Base-by-base conservation (phyloP, 2,113 vertebrate genomes). In the Hippocampus comes region DNA sequence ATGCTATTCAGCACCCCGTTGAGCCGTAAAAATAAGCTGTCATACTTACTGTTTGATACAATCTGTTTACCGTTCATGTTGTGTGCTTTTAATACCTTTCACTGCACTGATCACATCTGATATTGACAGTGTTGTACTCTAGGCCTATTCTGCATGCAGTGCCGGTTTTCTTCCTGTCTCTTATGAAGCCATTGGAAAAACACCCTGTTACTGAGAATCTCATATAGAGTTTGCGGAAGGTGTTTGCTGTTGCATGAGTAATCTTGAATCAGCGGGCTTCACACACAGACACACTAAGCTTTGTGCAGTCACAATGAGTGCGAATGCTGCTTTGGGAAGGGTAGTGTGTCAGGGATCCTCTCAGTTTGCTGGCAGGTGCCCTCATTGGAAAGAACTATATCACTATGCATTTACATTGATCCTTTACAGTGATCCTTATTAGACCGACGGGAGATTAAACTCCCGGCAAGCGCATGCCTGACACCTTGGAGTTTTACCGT, bases 391-490 rank as follows among this genome's bases (percentile, higher is more conserved):
- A 79, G 84, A 88, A 87, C 88, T 82, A 79, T 88, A 89, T 89
- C 87, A 84, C 81, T 86, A 80, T 84, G 81, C 83, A 90, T 91
- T 89, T 89, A 89, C 88, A 91, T 89, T 91, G 89, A 91, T 89
- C 89, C 88, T 91, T 89, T 89, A 89, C 88, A 91, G 88, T 91
- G 88, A 91, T 89, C 89, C 88, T 84, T 87, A 89, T 91, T 91
- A 91, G 83, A 79, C 77, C 76, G 25, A 48, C 23, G 77, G 81
- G 83, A 88, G 87, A 89, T 91, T 88, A 89, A 85, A 82, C 71
- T 65, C 76, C 63, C 55, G 55, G 73, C 66, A 74, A 83, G 82
- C 78, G 79, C 70, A 71, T 83, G 76, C 72, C 38, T 77, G 77
- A 76, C 12, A 53, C 56, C 70, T 64, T 78, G 46, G 73, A 78